Percentiles rank a stretch among this genome's conserved stretches.
Conservation (phyloP, 2,888 invertebrate species). For the Lobophora halterata region DNA sequence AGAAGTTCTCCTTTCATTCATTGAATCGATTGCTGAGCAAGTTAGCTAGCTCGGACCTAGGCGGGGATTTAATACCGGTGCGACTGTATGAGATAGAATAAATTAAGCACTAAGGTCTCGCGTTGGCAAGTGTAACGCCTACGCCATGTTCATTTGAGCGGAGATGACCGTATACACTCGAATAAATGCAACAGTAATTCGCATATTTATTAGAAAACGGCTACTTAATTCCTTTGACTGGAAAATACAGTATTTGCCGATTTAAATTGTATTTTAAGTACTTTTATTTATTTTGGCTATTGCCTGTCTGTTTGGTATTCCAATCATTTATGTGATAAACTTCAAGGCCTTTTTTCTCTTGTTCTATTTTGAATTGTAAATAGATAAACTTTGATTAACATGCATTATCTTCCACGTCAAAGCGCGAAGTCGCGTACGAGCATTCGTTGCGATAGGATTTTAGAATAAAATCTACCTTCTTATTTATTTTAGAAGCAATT, state of each 20-base stretch:
- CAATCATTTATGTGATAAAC: slow-evolving; percentile 71
- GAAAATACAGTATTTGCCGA: slow-evolving; percentile 59
- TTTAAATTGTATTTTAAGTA: slow-evolving; percentile 50
- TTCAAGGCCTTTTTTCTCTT: slow-evolving; percentile 64
- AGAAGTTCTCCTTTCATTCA: slow-evolving; percentile 35
- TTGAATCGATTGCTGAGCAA: slow-evolving; percentile 42
- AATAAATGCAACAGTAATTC: slow-evolving; percentile 68
- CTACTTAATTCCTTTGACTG: slow-evolving; percentile 61
- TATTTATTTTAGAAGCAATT: slow-evolving; percentile 54
- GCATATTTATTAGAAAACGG: slow-evolving; percentile 47
- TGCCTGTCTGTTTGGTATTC: slow-evolving; percentile 70
- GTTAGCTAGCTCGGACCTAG: too few relatives aligned
- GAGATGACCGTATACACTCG: slow-evolving; percentile 63
- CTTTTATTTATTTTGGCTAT: slow-evolving; percentile 68
- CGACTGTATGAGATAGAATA: slow-evolving; percentile 63
- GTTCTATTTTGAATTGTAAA: slow-evolving; percentile 70
- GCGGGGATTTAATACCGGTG: slow-evolving; percentile 57
- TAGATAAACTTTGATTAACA: slow-evolving; percentile 65
- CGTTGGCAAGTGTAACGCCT: slow-evolving; percentile 66
- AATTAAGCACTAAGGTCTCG: slow-evolving; percentile 67
- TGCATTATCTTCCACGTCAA: slow-evolving; percentile 58
- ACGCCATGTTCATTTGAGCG: slow-evolving; percentile 77
- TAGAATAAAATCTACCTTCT: slow-evolving; percentile 44
- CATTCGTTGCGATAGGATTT: slow-evolving; percentile 46
- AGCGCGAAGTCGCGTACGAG: slow-evolving; percentile 56